Evolutionary conservation across 2,797 vertebrate genomes (phyloP).

Genomic region (Choloepus didactylus): DNA sequence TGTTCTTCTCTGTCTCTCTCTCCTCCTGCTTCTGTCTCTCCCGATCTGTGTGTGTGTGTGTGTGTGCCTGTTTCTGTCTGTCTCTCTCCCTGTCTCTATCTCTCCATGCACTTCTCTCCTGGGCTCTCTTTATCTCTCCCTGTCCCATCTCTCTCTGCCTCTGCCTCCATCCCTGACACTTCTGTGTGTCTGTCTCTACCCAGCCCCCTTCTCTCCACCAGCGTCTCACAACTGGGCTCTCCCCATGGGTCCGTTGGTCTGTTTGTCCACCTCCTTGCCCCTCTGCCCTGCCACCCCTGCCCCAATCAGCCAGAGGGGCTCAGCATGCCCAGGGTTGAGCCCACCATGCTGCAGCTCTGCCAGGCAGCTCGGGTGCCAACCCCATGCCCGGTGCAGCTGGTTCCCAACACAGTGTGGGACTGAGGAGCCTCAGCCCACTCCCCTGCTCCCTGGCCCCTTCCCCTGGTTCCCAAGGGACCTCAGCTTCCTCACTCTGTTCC

Average conservation of each 20-base stretch:
- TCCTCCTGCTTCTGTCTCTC: not conserved
- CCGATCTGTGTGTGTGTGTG: not conserved
- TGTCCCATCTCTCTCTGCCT: not conserved
- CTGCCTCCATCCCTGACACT: not conserved
- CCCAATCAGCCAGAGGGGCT: slow-evolving; percentile 81
- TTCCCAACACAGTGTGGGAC: slow-evolving; percentile 70
- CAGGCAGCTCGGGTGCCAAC: slow-evolving; percentile 91
- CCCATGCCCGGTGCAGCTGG: slow-evolving; percentile 80
- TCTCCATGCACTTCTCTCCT: not conserved
- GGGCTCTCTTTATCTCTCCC: not conserved
- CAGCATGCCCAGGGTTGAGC: slow-evolving; percentile 91
- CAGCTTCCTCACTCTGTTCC: slow-evolving; percentile 1
- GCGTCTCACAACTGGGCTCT: not conserved
- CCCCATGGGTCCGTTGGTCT: rapidly evolving
- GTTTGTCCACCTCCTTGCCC: not conserved
- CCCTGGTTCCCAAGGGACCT: not conserved
- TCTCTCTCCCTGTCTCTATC: not conserved
- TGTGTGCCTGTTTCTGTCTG: not conserved
- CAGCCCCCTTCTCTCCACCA: not conserved
- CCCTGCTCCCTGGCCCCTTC: not conserved
- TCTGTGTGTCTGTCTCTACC: rapidly evolving
- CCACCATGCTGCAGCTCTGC: slow-evolving; percentile 93
- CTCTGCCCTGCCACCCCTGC: slow-evolving; percentile 62
- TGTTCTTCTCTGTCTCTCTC: not conserved
- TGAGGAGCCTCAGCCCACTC: not conserved